phyloP scores from a whole-genome alignment of 2,888 invertebrate genomes.

The Eristalis intricaria region DNA sequence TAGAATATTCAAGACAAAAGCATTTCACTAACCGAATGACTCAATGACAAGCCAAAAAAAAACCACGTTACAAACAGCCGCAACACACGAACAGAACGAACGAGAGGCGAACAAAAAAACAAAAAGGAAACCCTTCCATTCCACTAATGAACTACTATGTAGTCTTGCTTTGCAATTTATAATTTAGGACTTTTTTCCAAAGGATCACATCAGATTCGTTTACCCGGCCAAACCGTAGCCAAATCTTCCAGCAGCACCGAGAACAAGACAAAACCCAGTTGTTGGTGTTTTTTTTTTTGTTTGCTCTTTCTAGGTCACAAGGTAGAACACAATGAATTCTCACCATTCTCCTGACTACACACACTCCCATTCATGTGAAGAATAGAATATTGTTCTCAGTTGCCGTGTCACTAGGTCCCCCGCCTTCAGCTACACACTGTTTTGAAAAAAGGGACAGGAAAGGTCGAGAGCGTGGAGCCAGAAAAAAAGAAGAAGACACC shows the following conservation, averaged over 20 bases:
- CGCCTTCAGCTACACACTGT: background rate
- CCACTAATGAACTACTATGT: conserved; percentile 55
- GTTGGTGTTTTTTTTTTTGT: background rate
- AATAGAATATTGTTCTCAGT: conserved; percentile 10
- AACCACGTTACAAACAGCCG: background rate
- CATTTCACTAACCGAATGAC: background rate
- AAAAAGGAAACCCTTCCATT: conserved; percentile 19
- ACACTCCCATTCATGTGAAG: background rate
- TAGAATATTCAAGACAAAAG: background rate
- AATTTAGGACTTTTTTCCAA: conserved; percentile 45
- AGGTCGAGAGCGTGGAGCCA: conserved; percentile 19
- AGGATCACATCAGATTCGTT: conserved; percentile 10
- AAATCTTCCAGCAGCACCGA: conserved; percentile 6
- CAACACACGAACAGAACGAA: background rate
- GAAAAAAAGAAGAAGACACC: background rate
- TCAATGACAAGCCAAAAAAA: background rate
- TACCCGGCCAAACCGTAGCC: background rate
- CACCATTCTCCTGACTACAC: background rate
- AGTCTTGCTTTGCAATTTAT: conserved; percentile 56
- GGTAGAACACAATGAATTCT: conserved; percentile 29
- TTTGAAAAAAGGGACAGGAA: background rate
- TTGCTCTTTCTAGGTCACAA: conserved; percentile 50
- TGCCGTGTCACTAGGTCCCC: conserved; percentile 11
- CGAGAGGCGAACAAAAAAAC: background rate
- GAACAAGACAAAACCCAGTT: conserved; percentile 18